Percentiles rank a stretch among this genome's conserved stretches.
Conservation (phyloP, 2,797 vertebrate species). For the Mallotus villosus region DNA sequence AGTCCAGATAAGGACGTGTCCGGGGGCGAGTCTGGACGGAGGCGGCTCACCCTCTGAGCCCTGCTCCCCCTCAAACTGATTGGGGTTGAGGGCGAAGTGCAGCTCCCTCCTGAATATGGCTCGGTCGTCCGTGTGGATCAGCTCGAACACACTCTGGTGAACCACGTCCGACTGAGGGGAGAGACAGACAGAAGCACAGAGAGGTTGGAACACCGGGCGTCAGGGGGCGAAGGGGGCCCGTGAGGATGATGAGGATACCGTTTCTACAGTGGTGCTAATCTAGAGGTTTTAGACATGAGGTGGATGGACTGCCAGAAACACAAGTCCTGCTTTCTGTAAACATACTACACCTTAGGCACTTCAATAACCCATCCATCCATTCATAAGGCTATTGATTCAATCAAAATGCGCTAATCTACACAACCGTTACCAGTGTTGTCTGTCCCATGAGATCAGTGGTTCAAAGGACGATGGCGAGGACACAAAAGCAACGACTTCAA, state of each 20-base stretch:
- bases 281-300: not conserved
- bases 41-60: constrained; percentile 9
- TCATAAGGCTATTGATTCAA: not conserved
- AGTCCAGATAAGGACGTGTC: no score
- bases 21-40: not conserved
- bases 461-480: not conserved
- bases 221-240: not conserved
- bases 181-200: not conserved
- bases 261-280: not conserved
- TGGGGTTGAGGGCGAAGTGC: constrained; percentile 63
- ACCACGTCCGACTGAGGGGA: constrained; percentile 77
- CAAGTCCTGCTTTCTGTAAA: not conserved
- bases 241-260: not conserved
- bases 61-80: constrained; percentile 13
- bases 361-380: not conserved
- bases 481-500: no score
- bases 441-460: not conserved
- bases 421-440: no score
- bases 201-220: not conserved
- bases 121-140: constrained; percentile 80
- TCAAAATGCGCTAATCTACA: not conserved
- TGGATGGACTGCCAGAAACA: not conserved
- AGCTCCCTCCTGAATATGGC: constrained; percentile 75
- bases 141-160: constrained; percentile 79
- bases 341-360: not conserved